Base-by-base conservation (phyloP, 2,113 vertebrate species). In the Sinocyclocheilus anophthalmus region DNA sequence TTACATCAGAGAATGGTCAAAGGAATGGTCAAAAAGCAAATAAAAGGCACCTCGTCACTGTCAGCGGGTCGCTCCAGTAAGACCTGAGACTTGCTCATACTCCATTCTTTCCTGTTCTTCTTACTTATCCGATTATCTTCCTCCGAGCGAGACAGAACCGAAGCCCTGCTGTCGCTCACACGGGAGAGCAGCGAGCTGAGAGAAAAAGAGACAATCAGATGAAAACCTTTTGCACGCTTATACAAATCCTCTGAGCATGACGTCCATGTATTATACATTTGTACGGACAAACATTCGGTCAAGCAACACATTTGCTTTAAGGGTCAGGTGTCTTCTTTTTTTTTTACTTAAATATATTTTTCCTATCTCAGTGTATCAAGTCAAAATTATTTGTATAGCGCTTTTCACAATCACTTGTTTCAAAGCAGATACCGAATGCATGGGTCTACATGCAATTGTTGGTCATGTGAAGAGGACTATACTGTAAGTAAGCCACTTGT, bases 81-180 rank as follows among this genome's bases (percentile, higher is more conserved):
- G 59, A 97, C 96, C 90, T 99, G 98, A 84, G 98, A 99, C 88
- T 95, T 98, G 95, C 97, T 98, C 83, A 98, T 85, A 48, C 91
- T 96, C 96, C 96, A 96, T 12, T 99, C 97, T 91, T 97, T 99
- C 88, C 96, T 92, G 93, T 97, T 99, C 84, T 95, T 95, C 77
- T 96, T 94, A 89, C 89, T 90, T 7, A 94, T 95, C 86, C 96
- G 92, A 94, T 94, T 96, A 90, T 99, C 97, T 0, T 98, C 97
- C 84, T 97, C 97, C 0, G 92, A 90, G 85, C 94, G 94, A 87
- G 95, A 96, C 73, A 96, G 89, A 1, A 96, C 90, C 0, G 96
- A 97, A 9, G 89, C 91, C 86, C 96, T 96, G 87, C 93, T 94
- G 86, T 97, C 95, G 67, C 95, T 85, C 26, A 96, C 93, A 1